Conservation (phyloP, 2,888 invertebrate genomes). For the Limnephilus lunatus region DNA sequence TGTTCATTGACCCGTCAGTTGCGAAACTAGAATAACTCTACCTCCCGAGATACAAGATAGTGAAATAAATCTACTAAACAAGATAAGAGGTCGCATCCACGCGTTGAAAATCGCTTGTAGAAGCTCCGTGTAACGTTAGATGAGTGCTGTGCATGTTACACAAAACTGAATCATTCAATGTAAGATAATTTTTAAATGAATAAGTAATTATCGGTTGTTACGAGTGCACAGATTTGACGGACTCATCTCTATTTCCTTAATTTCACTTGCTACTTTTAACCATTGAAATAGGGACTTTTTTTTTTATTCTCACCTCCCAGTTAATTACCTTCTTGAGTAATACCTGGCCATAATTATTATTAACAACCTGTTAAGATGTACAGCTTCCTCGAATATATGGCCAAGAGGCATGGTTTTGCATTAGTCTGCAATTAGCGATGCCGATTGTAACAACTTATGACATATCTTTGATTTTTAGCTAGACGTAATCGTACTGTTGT, state of each 20-base stretch:
- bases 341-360: neutral
- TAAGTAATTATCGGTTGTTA: neutral
- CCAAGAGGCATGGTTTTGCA: neutral
- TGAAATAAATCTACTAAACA: slow-evolving; percentile 2
- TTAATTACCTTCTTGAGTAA: neutral
- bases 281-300: neutral
- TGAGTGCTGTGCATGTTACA: neutral
- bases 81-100: slow-evolving; percentile 5
- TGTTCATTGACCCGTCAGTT: slow-evolving; percentile 31
- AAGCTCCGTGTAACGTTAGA: neutral
- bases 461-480: neutral
- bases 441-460: slow-evolving; percentile 16
- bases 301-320: neutral
- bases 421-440: slow-evolving; percentile 27
- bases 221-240: neutral
- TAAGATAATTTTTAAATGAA: neutral
- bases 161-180: neutral
- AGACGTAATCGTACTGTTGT: neutral
- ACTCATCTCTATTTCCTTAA: neutral
- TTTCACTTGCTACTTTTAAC: neutral
- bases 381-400: slow-evolving; percentile 5
- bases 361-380: slow-evolving; percentile 10
- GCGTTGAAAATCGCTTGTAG: neutral
- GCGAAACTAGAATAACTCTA: slow-evolving; percentile 25
- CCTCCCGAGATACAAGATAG: neutral